Evolutionary conservation across 2,888 invertebrate species (phyloP), one percentile per base, ranked within the genome.

Genomic region (Eupithecia centaureata): DNA sequence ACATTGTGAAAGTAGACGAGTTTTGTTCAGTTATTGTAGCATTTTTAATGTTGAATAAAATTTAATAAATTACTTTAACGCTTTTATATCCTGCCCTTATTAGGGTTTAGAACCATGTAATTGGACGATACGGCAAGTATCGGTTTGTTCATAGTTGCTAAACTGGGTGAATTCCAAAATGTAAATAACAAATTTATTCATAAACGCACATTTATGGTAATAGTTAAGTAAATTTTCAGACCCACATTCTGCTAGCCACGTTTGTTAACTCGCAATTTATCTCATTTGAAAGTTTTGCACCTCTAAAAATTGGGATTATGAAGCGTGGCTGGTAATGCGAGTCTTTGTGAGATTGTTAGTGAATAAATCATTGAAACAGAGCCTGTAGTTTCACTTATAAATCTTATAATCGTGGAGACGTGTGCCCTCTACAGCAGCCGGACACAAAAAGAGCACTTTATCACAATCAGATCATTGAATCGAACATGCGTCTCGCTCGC

Each of bases 191-290:
- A 86, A 84, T 82, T 78, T 80, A 78, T 83, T 60, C 59, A 67
- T 82, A 85, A 86, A 88, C 91, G 92, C 92, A 91, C 91, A 90
- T 86, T 66, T 81, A 78, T 80, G 78, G 79, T 82, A 78, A 80
- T 74, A 80, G 81, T 78, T 86, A 84, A 82, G 83, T 88, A 85
- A 82, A 80, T 82, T 83, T 66, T 83, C 67, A 68, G 65, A 67
- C 60, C 66, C 63, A 61, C 58, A 60, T 73, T 74, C 67, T 67
- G 66, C 68, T 64, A 76, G 81, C 78, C 79, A 79, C 77, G 78
- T 77, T 76, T 71, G 72, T 72, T 51, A 65, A 65, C 58, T 70
- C 64, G 35, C 62, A 71, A 73, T 69, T 69, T 73, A 71, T 67
- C 66, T 67, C 63, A 72, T 74, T 47, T 73, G 61, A 60, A 63